Evolutionary conservation across 2,113 vertebrate species (phyloP).

Genomic region (Phylloscopus trochilus): DNA sequence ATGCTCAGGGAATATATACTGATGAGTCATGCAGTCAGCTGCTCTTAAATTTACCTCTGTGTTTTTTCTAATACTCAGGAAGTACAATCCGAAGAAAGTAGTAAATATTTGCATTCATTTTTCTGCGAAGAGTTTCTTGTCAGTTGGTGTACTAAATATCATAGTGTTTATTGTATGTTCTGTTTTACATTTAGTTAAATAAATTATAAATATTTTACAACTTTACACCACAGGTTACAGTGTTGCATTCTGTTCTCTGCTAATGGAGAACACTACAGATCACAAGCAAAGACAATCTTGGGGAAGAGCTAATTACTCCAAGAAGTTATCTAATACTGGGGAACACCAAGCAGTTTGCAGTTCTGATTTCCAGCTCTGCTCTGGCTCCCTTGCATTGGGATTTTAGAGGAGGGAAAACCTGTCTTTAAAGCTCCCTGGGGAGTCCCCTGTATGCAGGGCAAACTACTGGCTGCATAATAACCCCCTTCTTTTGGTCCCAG

Average conservation of each 20-base stretch:
- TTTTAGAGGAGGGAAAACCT: not conserved
- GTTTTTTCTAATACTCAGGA: conserved; percentile 37
- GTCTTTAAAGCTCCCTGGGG: not conserved
- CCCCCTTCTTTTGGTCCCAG: not conserved
- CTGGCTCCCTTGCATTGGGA: not conserved
- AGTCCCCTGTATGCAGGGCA: not conserved
- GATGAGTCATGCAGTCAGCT: conserved; percentile 60
- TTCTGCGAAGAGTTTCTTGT: not conserved
- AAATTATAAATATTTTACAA: conserved; percentile 14
- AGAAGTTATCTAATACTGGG: not conserved
- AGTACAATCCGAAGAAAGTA: conserved; percentile 21
- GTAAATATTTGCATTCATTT: conserved; percentile 5
- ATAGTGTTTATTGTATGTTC: not conserved
- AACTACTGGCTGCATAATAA: not conserved
- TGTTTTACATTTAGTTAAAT: not conserved
- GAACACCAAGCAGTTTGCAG: not conserved
- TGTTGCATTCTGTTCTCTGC: not conserved
- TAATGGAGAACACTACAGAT: not conserved
- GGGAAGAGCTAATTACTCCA: not conserved
- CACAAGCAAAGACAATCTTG: not conserved
- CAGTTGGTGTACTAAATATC: not conserved
- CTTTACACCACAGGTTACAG: not conserved
- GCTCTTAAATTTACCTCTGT: conserved; percentile 24
- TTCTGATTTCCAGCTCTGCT: not conserved
- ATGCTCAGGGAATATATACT: conserved; percentile 31